Evolutionary conservation across 2,113 vertebrate species (phyloP).

Genomic region (Sphaerodactylus townsendi): DNA sequence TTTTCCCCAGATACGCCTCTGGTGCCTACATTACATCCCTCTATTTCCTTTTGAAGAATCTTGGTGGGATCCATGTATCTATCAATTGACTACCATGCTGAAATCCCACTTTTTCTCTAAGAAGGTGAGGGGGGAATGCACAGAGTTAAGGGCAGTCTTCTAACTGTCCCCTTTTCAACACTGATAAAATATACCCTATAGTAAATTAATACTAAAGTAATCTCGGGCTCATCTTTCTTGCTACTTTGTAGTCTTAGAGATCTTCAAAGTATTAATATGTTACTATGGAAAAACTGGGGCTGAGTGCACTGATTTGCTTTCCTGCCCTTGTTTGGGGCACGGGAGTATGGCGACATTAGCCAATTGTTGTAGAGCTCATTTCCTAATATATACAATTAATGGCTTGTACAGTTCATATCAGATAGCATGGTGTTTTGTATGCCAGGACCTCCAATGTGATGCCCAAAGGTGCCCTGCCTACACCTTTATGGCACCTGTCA

Average conservation of each 20-base stretch:
- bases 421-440: neutral
- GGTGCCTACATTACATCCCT: neutral
- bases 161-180: no score
- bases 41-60: neutral
- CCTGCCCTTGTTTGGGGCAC: neutral
- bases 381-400: neutral
- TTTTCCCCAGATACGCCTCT: no score
- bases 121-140: no score
- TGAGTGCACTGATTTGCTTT: neutral
- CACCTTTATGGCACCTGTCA: no score
- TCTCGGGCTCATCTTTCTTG: neutral
- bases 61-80: no score
- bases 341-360: neutral
- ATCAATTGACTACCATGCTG: no score
- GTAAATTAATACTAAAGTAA: neutral
- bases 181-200: neutral
- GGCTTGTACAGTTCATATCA: neutral
- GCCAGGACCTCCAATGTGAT: no score
- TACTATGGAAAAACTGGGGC: neutral
- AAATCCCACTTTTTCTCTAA: no score
- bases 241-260: neutral
- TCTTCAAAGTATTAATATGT: neutral
- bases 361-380: neutral
- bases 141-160: no score
- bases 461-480: no score